Evolutionary conservation across 2,113 vertebrate genomes (phyloP).

Genomic region (Mus musculus): DNA sequence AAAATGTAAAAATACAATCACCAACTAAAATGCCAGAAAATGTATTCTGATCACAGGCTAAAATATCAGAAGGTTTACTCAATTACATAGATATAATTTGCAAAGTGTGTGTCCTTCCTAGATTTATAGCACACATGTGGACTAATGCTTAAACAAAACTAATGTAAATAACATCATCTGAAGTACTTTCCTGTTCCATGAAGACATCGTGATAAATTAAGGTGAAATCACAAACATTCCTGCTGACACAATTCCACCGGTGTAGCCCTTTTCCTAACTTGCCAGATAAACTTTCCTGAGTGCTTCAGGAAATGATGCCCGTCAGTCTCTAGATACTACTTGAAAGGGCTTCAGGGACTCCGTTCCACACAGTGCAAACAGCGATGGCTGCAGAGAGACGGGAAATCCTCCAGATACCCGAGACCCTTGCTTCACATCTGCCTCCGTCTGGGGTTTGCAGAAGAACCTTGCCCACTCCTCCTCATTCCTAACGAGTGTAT

Average conservation of each 20-base stretch:
- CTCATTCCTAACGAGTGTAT: slow-evolving; percentile 67
- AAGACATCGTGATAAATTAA: background rate
- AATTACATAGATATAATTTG: background rate
- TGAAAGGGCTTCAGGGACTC: slow-evolving; percentile 44
- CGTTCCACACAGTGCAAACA: background rate
- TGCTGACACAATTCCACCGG: background rate
- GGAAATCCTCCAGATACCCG: slow-evolving; percentile 25
- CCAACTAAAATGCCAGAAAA: slow-evolving; percentile 4
- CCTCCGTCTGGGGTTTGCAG: slow-evolving; percentile 54
- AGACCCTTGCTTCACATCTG: slow-evolving; percentile 19
- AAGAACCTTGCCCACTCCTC: slow-evolving; percentile 10
- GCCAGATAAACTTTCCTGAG: background rate
- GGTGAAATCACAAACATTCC: background rate
- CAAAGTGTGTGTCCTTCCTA: background rate
- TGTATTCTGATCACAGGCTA: background rate
- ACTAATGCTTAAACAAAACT: slow-evolving; percentile 36
- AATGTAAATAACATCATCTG: background rate
- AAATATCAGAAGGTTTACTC: slow-evolving; percentile 15
- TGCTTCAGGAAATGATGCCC: background rate
- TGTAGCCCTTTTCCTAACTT: background rate
- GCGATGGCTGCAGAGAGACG: background rate
- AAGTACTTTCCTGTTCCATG: background rate
- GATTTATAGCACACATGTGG: background rate
- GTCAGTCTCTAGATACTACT: background rate
- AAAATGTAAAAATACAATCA: slow-evolving; percentile 9